These are phyloP conservation scores for Coptodon rendalli DNA, from an alignment of 2,113 vertebrate genomes.

Conservation along the genomic window DNA sequence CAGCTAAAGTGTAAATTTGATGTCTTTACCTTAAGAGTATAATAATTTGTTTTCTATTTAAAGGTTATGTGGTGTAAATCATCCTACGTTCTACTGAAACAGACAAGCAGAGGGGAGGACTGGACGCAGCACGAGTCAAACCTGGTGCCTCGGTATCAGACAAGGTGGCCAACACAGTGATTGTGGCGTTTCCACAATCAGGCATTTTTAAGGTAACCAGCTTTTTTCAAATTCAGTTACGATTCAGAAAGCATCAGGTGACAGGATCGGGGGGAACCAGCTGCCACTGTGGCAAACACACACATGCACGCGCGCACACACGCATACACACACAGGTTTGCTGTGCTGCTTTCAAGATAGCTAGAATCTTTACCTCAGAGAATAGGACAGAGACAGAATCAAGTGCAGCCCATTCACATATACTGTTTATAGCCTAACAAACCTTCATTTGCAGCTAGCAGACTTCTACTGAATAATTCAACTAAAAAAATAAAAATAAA, in stretches of 20 bases:
- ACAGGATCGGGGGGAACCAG: neutral
- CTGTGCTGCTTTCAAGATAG: conserved; percentile 3
- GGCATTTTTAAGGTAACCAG: neutral
- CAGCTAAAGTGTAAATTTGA: neutral
- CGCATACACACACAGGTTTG: neutral
- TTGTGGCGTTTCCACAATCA: neutral
- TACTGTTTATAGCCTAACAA: neutral
- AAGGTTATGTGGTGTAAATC: neutral
- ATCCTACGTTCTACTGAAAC: neutral
- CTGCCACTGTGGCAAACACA: neutral
- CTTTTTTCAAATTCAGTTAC: neutral
- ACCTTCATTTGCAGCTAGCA: neutral
- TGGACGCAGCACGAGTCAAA: neutral
- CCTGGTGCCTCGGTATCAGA: neutral
- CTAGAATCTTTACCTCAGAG: neutral
- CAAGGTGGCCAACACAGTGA: neutral
- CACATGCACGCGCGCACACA: rapidly evolving
- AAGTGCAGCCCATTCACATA: neutral
- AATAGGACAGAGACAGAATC: neutral
- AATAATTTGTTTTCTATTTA: neutral
- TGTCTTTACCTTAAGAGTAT: neutral
- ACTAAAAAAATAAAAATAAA: neutral
- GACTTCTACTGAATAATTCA: neutral
- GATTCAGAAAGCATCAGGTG: conserved; percentile 14
- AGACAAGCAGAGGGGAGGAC: neutral